A percentile compares a stretch with the other conserved stretches of the same genome.
phyloP scores from a whole-genome alignment of 2,888 invertebrate species.

The Zygogramma bicolorata region DNA sequence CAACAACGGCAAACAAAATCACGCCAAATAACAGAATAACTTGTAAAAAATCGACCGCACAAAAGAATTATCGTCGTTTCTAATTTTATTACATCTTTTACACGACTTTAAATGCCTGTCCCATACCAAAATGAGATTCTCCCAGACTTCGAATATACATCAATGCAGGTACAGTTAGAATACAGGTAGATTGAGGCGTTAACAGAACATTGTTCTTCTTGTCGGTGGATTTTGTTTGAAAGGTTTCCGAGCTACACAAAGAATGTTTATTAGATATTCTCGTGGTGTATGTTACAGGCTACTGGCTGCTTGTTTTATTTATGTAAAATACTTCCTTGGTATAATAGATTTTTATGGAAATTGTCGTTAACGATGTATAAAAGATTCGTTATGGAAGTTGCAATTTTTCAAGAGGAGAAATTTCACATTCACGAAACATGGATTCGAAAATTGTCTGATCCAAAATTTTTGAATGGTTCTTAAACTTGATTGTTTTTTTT shows the following conservation, averaged over 20 bases:
- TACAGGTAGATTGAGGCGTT: constrained; percentile 58
- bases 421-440: no score
- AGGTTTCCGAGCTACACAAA: constrained; percentile 61
- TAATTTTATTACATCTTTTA: constrained; percentile 56
- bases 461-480: no score
- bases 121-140: constrained; percentile 48
- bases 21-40: constrained; percentile 26
- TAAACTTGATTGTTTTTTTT: no score
- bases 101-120: constrained; percentile 57
- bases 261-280: constrained; percentile 38
- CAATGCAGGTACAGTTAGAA: background rate
- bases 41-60: constrained; percentile 53
- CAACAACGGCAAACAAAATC: constrained; percentile 26
- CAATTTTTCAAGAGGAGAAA: no score
- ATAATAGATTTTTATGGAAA: no score
- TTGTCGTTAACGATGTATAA: no score
- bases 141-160: constrained; percentile 6
- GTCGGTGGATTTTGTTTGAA: constrained; percentile 58
- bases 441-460: no score
- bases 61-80: constrained; percentile 56
- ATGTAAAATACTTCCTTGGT: no score
- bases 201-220: constrained; percentile 57
- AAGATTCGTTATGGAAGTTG: no score
- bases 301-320: background rate
- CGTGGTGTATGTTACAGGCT: background rate